Evolutionary conservation across 2,888 invertebrate genomes (phyloP).

Genomic region (Sepiola atlantica): DNA sequence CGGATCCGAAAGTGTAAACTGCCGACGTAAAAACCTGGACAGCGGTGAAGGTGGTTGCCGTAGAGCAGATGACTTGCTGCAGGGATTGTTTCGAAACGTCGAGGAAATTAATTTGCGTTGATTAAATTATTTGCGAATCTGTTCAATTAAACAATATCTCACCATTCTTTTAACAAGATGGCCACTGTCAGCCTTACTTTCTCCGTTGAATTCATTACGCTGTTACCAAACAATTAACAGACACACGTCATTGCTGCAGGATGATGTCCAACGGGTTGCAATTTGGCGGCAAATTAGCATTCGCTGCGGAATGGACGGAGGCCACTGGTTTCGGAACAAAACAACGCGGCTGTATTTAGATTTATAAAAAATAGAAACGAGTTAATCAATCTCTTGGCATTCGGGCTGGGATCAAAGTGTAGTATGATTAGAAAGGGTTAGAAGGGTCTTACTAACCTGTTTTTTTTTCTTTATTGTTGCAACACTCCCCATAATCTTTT

Average conservation of each 20-base stretch:
- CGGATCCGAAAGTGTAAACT: not conserved
- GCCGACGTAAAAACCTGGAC: not conserved
- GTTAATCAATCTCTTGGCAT: too few species aligned
- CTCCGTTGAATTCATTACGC: not conserved
- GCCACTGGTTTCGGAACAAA: not conserved
- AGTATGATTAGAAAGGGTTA: too few species aligned
- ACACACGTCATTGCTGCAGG: not conserved
- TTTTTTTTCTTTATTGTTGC: too few species aligned
- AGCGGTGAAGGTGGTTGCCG: not conserved
- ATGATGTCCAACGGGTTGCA: not conserved
- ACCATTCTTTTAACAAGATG: conserved; percentile 8
- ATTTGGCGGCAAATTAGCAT: not conserved
- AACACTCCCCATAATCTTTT: too few species aligned
- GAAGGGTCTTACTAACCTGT: too few species aligned
- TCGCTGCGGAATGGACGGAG: not conserved
- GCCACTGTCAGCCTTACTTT: not conserved
- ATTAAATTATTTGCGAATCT: not conserved
- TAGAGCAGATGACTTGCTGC: not conserved
- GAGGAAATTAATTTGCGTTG: not conserved
- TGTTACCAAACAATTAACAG: not conserved
- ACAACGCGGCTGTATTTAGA: not conserved
- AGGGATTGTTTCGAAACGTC: conserved; percentile 18
- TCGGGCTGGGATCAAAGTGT: too few species aligned
- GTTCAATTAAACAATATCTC: conserved; percentile 1
- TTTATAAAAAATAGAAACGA: too few species aligned